Conservation (phyloP, 2,888 invertebrate species). For the Drosophila kuntzei region DNA sequence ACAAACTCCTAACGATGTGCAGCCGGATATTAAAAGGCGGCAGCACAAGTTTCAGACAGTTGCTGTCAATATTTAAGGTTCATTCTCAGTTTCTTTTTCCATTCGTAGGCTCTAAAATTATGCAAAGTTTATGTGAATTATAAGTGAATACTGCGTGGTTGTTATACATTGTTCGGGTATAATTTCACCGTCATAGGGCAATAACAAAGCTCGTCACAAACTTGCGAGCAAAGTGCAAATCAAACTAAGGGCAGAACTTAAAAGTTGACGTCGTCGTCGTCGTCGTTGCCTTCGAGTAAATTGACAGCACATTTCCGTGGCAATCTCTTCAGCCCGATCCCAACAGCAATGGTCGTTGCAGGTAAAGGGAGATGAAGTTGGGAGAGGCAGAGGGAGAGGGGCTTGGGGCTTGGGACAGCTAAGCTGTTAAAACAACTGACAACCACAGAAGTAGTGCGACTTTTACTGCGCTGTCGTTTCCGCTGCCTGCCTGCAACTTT, state of each 20-base stretch:
- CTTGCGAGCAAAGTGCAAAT: constrained; percentile 51
- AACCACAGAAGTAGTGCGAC: constrained; percentile 82
- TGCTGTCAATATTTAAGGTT: constrained; percentile 64
- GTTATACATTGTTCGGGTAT: constrained; percentile 26
- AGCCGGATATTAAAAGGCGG: constrained; percentile 30
- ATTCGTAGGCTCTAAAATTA: constrained; percentile 23
- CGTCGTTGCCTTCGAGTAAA: constrained; percentile 48
- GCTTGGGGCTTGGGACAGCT: constrained; percentile 37
- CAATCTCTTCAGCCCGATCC: constrained; percentile 46
- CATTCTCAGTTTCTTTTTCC: background rate
- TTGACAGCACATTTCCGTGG: constrained; percentile 79
- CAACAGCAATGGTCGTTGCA: constrained; percentile 5
- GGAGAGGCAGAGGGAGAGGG: background rate
- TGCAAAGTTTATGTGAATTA: constrained; percentile 17
- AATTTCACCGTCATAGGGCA: constrained; percentile 33
- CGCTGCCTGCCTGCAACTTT: constrained; percentile 68
- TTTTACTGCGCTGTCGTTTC: constrained; percentile 79
- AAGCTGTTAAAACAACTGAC: constrained; percentile 82
- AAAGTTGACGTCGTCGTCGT: constrained; percentile 46
- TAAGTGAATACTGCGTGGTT: constrained; percentile 30
- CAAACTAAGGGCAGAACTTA: constrained; percentile 60
- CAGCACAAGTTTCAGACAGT: constrained; percentile 53
- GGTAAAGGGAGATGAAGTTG: background rate
- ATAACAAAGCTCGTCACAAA: constrained; percentile 39
- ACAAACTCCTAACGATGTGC: constrained; percentile 4